phyloP scores from a whole-genome alignment of 2,888 invertebrate species.

The Meiosimyza decipiens region DNA sequence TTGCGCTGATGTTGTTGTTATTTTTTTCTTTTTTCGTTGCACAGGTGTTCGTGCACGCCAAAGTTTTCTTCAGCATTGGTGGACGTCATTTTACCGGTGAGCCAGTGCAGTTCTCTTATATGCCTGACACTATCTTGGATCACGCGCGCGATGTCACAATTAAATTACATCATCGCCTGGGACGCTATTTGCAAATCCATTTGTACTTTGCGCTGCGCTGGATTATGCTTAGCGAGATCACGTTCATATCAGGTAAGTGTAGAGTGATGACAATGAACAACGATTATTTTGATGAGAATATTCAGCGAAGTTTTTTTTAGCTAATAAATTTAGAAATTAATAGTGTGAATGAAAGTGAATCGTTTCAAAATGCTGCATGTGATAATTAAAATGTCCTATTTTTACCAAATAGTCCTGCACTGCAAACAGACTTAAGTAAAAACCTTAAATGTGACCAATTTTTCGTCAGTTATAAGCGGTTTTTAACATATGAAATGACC shows the following conservation, averaged over 20 bases:
- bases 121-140: slow-evolving; percentile 80
- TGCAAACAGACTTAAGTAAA: too few relatives aligned
- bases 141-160: slow-evolving; percentile 85
- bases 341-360: too few relatives aligned
- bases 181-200: slow-evolving; percentile 79
- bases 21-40: background rate
- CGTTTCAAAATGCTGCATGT: too few relatives aligned
- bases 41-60: slow-evolving; percentile 82
- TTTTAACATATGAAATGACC: too few relatives aligned
- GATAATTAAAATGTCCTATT: too few relatives aligned
- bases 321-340: slow-evolving; percentile 25
- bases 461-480: too few relatives aligned
- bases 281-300: slow-evolving; percentile 40
- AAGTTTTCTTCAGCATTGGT: slow-evolving; percentile 80
- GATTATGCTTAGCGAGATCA: slow-evolving; percentile 88
- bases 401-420: too few relatives aligned
- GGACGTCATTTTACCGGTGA: slow-evolving; percentile 78
- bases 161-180: slow-evolving; percentile 80
- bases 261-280: slow-evolving; percentile 6
- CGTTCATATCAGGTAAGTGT: slow-evolving; percentile 80
- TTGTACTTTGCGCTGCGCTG: slow-evolving; percentile 84
- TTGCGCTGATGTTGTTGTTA: slow-evolving; percentile 3
- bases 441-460: too few relatives aligned
- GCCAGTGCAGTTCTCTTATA: slow-evolving; percentile 80
- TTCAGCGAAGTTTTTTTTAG: slow-evolving; percentile 43